Evolutionary conservation across 2,888 invertebrate species (phyloP), one percentile per base, ranked within the genome.

Genomic region (Monopis laevigella): DNA sequence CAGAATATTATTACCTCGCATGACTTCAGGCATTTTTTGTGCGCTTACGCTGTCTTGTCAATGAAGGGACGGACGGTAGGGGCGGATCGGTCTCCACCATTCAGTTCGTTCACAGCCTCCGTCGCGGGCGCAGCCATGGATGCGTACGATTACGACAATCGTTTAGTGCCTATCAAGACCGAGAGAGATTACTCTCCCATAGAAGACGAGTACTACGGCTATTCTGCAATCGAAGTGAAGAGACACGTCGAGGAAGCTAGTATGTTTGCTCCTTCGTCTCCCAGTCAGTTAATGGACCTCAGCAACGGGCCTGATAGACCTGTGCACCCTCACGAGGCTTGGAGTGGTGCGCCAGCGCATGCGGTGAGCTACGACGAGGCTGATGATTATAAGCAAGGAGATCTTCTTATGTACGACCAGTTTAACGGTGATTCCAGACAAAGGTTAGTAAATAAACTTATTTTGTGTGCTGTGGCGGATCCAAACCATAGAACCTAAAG

Each of bases 21-120:
- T 13, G 34, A 34, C 14, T 17, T 10, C 17, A 17, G 32, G 21
- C 21, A 36, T 36, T 36, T 36, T 36, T 32, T 32, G 16, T 29
- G 2, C 29, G 29, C 17, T 67, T n/a, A n/a, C n/a, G n/a, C n/a
- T 75, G 59, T 72, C 70, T 74, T 73, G 75, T 78, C 75, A 77
- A 73, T 70, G 74, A 75, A 77, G 70, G 72, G 68, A 68, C 71
- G 70, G 65, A n/a, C n/a, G n/a, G 41, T 28, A 26, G 64, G 61
- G 61, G 72, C 70, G 74, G 74, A 73, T 70, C 71, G 53, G n/a
- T 56, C 51, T 46, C 48, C 61, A 55, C 56, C 44, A 38, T 43
- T 53, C 63, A 63, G 62, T 66, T 36, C 12, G 11, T n/a, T 3
- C 29, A 12, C n/a, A 39, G 28, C 26, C 14, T n/a, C 36, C 6